These are phyloP conservation scores for Ambastaia sidthimunki DNA, from an alignment of 2,797 vertebrate genomes.

Conservation along the genomic window DNA sequence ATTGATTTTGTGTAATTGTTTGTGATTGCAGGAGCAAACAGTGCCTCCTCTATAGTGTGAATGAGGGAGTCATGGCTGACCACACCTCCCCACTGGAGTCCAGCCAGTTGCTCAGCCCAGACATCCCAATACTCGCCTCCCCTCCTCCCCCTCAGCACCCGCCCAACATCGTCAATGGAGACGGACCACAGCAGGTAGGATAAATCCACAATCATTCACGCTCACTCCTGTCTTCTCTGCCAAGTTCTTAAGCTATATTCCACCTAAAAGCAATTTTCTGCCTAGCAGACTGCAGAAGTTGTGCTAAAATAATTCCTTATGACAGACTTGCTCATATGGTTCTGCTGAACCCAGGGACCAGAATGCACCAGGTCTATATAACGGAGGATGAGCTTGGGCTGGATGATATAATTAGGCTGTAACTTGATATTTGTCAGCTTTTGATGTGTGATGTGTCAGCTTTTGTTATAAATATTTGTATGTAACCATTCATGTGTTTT, in stretches of 20 bases:
- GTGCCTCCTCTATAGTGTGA: conserved; percentile 80
- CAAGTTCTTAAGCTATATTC: conserved; percentile 8
- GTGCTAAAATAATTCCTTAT: conserved; percentile 24
- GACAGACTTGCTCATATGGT: background rate
- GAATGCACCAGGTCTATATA: background rate
- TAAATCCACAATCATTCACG: background rate
- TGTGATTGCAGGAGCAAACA: conserved; percentile 68
- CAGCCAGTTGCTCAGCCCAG: conserved; percentile 90
- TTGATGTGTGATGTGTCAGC: no score
- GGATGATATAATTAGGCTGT: no score
- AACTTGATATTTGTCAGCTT: no score
- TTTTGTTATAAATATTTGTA: no score
- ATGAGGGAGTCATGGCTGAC: conserved; percentile 95
- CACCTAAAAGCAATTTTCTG: conserved; percentile 21
- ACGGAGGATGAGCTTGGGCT: background rate
- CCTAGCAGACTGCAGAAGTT: background rate
- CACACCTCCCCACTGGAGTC: conserved; percentile 94
- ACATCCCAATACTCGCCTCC: conserved; percentile 88
- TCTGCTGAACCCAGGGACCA: background rate
- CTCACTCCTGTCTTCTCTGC: background rate
- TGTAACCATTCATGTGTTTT: no score
- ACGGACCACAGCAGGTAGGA: conserved; percentile 93
- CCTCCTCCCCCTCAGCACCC: conserved; percentile 76
- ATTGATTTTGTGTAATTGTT: background rate
- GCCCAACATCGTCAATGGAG: conserved; percentile 87